Percentiles rank a stretch among this genome's conserved stretches.
Conservation (phyloP, 2,797 vertebrate species). For the Halcyon chelicuti region DNA sequence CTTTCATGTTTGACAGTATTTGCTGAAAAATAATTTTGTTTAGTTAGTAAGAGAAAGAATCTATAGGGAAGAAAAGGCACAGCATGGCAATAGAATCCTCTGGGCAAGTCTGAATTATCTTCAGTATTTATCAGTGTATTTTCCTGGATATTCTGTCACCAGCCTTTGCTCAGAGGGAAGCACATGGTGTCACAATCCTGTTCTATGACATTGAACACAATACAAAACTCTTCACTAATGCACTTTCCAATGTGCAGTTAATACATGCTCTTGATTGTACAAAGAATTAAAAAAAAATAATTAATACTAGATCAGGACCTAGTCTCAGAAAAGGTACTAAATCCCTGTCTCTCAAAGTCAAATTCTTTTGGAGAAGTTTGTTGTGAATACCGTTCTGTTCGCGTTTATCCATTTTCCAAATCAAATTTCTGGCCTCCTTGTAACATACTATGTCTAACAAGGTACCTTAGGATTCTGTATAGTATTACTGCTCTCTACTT, state of each 20-base stretch:
- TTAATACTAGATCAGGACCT: neutral
- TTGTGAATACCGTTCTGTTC: neutral
- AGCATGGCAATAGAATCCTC: neutral
- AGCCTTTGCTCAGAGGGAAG: neutral
- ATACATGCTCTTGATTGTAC: neutral
- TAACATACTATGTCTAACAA: neutral
- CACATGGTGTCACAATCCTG: neutral
- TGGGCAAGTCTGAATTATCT: neutral
- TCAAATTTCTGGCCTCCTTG: neutral
- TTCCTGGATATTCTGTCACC: neutral
- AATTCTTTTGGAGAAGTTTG: neutral
- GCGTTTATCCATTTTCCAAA: neutral
- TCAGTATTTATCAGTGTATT: neutral
- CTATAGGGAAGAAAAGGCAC: neutral
- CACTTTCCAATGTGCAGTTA: neutral
- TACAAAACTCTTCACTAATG: neutral
- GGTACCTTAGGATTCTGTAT: neutral
- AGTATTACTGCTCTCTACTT: neutral
- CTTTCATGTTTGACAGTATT: neutral
- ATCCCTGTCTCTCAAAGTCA: neutral
- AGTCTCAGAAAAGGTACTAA: neutral
- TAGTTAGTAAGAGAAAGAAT: neutral
- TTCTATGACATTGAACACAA: neutral
- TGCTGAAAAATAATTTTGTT: neutral
- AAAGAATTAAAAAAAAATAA: neutral